Percentiles rank a stretch among this genome's conserved stretches.
phyloP scores from a whole-genome alignment of 2,888 invertebrate genomes.

The Tinea pellionella region DNA sequence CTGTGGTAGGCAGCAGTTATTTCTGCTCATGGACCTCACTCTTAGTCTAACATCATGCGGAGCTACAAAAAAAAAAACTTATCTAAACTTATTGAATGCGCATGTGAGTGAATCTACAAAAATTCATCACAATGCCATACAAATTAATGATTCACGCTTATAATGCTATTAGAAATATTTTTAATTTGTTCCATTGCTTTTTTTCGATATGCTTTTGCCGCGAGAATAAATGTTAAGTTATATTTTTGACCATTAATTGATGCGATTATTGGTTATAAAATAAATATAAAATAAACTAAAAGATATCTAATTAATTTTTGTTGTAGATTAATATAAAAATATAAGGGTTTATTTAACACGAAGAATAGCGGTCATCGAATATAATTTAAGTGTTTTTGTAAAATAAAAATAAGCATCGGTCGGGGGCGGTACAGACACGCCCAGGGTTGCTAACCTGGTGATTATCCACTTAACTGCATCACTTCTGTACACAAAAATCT shows the following conservation, averaged over 20 bases:
- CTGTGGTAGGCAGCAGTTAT: too few relatives aligned
- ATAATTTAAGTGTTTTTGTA: neutral
- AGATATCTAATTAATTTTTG: too few relatives aligned
- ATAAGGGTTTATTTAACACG: neutral
- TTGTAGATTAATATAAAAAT: too few relatives aligned
- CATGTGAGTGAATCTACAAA: neutral
- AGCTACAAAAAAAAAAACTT: too few relatives aligned
- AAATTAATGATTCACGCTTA: constrained; percentile 63
- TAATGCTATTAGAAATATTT: constrained; percentile 45
- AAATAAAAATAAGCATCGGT: constrained; percentile 12
- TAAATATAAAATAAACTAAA: too few relatives aligned
- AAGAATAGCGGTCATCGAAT: neutral
- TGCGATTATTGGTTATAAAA: too few relatives aligned
- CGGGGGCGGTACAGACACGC: constrained; percentile 51
- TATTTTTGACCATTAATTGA: too few relatives aligned
- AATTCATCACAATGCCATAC: constrained; percentile 42
- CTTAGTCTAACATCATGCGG: too few relatives aligned
- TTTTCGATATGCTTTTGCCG: constrained; percentile 39
- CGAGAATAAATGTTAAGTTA: neutral
- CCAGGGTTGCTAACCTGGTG: constrained; percentile 39
- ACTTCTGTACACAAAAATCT: constrained; percentile 45
- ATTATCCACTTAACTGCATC: constrained; percentile 64
- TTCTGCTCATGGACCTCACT: too few relatives aligned
- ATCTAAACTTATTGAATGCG: too few relatives aligned
- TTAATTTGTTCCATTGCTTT: constrained; percentile 45